These are phyloP conservation scores for Spinus pinus DNA, from an alignment of 2,797 vertebrate genomes.

Conservation along the genomic window DNA sequence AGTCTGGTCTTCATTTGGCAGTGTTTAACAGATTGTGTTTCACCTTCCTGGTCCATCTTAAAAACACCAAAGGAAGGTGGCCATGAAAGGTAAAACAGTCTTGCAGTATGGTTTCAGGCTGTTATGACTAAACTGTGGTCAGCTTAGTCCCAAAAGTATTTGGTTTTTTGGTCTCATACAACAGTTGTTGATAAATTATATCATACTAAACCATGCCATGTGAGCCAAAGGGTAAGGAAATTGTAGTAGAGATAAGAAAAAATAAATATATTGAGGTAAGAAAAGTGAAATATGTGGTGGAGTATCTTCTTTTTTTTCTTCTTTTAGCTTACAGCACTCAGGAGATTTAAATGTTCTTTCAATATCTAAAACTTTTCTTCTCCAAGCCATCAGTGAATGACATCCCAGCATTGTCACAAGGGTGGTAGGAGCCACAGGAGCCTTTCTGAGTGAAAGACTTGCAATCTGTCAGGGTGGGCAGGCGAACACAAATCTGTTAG, in stretches of 20 bases:
- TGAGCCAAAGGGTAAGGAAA: not conserved
- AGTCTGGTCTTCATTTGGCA: not conserved
- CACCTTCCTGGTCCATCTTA: not conserved
- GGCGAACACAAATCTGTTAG: not conserved
- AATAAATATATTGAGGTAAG: not conserved
- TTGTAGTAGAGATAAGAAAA: not conserved
- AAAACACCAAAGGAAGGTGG: not conserved
- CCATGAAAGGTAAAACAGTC: not conserved
- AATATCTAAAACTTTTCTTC: not conserved
- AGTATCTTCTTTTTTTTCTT: not conserved
- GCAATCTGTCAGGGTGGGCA: not conserved
- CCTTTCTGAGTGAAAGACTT: not conserved
- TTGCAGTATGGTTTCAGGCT: not conserved
- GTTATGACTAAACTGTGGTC: not conserved
- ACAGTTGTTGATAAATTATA: not conserved
- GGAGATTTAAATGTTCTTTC: not conserved
- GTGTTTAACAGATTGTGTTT: not conserved
- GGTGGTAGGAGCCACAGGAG: not conserved
- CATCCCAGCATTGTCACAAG: not conserved
- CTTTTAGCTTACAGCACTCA: not conserved
- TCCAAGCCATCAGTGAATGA: not conserved
- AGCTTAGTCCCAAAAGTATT: not conserved
- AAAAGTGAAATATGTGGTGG: not conserved
- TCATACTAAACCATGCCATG: not conserved
- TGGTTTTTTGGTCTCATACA: not conserved